Conservation (phyloP, 2,797 vertebrate species). For the Micrastur ruficollis region DNA sequence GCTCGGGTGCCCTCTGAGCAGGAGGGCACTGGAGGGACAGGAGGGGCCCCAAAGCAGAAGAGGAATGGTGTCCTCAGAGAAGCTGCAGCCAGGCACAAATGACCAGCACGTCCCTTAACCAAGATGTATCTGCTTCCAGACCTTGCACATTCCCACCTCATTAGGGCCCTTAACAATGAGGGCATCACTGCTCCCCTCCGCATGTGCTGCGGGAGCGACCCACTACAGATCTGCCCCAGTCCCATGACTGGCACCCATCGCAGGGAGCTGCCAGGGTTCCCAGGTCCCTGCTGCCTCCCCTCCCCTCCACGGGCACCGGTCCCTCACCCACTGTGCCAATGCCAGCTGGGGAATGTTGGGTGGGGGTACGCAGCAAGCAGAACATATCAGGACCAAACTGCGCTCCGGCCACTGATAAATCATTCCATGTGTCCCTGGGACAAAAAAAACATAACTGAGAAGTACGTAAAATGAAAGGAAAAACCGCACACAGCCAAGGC, state of each 20-base stretch:
- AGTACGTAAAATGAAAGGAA: constrained; percentile 38
- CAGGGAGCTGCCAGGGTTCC: not conserved
- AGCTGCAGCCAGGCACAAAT: not conserved
- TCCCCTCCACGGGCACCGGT: accelerated
- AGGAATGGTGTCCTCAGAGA: not conserved
- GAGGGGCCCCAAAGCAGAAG: not conserved
- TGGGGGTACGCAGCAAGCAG: not conserved
- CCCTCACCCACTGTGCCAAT: accelerated
- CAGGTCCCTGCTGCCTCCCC: no score
- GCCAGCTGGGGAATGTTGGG: not conserved
- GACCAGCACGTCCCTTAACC: not conserved
- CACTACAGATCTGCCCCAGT: not conserved
- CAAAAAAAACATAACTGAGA: not conserved
- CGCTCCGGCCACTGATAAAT: not conserved
- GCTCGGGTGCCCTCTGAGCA: not conserved
- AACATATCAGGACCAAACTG: not conserved
- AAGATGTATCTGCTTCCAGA: not conserved
- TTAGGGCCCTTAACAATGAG: not conserved
- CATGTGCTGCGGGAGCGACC: accelerated
- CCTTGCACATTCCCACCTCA: not conserved
- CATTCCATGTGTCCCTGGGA: constrained; percentile 42
- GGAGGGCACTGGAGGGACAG: not conserved
- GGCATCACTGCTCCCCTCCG: not conserved
- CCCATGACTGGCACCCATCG: accelerated
- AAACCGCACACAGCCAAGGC: not conserved